Percentiles rank a stretch among this genome's conserved stretches.
phyloP scores from a whole-genome alignment of 2,113 vertebrate genomes.

The Glaucidium brasilianum region DNA sequence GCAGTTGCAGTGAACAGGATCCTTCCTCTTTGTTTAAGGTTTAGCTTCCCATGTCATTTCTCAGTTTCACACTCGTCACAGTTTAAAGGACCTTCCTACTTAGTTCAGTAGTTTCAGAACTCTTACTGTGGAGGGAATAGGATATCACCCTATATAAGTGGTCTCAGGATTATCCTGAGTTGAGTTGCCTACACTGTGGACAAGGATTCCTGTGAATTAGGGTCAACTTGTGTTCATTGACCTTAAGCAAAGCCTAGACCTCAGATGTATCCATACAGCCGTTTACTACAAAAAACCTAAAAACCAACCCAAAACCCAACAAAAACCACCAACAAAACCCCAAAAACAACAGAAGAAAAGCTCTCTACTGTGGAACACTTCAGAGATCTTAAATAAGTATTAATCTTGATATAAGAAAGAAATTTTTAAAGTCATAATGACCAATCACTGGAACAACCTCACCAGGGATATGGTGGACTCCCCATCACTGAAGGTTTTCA shows the following conservation, averaged over 20 bases:
- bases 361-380: neutral
- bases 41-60: neutral
- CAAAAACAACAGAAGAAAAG: neutral
- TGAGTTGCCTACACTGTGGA: neutral
- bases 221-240: neutral
- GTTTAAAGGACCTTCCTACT: neutral
- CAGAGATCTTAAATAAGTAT: neutral
- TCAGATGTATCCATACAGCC: neutral
- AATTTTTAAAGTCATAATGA: neutral
- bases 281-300: neutral
- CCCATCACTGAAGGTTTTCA: neutral
- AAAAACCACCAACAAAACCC: too few species aligned
- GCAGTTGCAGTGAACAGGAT: accelerated
- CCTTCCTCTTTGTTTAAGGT: neutral
- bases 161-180: neutral
- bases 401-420: neutral
- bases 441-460: neutral
- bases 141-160: neutral
- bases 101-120: neutral
- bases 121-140: neutral
- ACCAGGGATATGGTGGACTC: neutral
- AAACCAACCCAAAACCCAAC: neutral
- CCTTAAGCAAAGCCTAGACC: neutral
- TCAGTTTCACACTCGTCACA: neutral
- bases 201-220: neutral